These are phyloP conservation scores for Petaurus breviceps DNA, from an alignment of 2,113 vertebrate genomes.

Conservation along the genomic window DNA sequence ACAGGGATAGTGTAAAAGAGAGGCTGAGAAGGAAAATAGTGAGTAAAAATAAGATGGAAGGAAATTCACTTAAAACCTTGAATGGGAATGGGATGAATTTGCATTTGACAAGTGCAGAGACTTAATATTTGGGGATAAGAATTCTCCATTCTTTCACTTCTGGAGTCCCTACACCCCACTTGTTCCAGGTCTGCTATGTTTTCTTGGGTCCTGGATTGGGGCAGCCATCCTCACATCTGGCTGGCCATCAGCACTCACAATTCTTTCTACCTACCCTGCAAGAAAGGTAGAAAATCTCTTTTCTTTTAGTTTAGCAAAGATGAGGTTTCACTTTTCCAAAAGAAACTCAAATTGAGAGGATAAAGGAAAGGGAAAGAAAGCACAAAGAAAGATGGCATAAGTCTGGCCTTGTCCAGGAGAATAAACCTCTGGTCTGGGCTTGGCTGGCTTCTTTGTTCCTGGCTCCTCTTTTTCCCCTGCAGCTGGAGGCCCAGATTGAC, in stretches of 20 bases:
- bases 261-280: not conserved
- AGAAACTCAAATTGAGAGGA: not conserved
- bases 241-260: not conserved
- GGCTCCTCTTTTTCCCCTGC: rapidly evolving
- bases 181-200: not conserved
- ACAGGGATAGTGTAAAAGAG: not conserved
- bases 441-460: not conserved
- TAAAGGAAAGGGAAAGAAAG: not conserved
- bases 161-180: not conserved
- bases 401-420: not conserved
- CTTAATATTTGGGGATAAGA: not conserved
- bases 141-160: not conserved
- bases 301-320: not conserved
- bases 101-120: not conserved
- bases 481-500: conserved; percentile 83
- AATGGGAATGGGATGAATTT: not conserved
- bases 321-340: not conserved
- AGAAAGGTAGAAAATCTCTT: not conserved
- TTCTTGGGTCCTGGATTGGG: not conserved
- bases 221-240: not conserved
- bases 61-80: not conserved
- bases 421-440: not conserved
- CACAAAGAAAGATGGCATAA: not conserved
- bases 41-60: not conserved
- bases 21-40: not conserved